These are phyloP conservation scores for western clawed frog (Xenopus tropicalis) DNA, from an alignment of 2,113 vertebrate genomes.

Conservation along the genomic window UCB_Xtro_10.0 CM004443.2:19833501-19834000, in stretches of 20 bases:
- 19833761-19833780: constrained; percentile 86
- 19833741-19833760: constrained; percentile 82
- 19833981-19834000: constrained; percentile 67
- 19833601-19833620: constrained; percentile 35
- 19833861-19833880: constrained; percentile 82
- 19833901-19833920: constrained; percentile 89
- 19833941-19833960: constrained; percentile 79
- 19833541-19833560: too few relatives aligned
- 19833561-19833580: too few relatives aligned
- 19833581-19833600: neutral
- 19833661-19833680: constrained; percentile 54
- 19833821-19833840: constrained; percentile 67
- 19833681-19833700: constrained; percentile 57
- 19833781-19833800: constrained; percentile 66
- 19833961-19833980: constrained; percentile 77
- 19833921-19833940: constrained; percentile 80
- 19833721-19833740: constrained; percentile 61
- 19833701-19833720: constrained; percentile 49
- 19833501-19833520: too few relatives aligned
- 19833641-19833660: constrained; percentile 56
- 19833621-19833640: constrained; percentile 42
- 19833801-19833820: constrained; percentile 71
- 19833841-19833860: constrained; percentile 87
- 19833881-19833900: constrained; percentile 84
- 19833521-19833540: too few relatives aligned